phyloP scores from a whole-genome alignment of 2,113 vertebrate species.

The Sebastes schlegelii region DNA sequence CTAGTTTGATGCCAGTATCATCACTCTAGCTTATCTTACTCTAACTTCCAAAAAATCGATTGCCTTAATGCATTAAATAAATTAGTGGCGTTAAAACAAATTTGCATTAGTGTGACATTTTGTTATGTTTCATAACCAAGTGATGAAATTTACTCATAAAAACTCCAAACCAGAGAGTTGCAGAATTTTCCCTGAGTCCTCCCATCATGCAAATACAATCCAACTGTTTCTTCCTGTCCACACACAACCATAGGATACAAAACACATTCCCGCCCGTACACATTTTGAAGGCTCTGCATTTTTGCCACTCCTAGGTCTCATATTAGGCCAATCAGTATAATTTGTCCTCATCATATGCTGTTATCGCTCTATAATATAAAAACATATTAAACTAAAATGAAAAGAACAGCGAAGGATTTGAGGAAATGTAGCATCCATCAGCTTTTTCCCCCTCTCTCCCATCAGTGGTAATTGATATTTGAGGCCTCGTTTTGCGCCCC shows the following conservation, averaged over 20 bases:
- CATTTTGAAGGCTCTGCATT: constrained; percentile 30
- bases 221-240: neutral
- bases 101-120: neutral
- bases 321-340: constrained; percentile 51
- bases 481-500: constrained; percentile 71
- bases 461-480: constrained; percentile 82
- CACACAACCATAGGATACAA: neutral
- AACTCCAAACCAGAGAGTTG: neutral
- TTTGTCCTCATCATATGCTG: constrained; percentile 58
- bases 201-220: neutral
- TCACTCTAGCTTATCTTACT: too few species aligned
- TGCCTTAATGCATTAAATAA: too few species aligned
- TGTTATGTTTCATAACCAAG: neutral
- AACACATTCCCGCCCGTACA: neutral
- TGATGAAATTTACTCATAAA: neutral
- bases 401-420: constrained; percentile 69
- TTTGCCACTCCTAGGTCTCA: constrained; percentile 19
- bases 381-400: constrained; percentile 66
- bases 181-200: neutral
- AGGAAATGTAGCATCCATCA: constrained; percentile 75
- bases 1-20: too few species aligned
- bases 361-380: constrained; percentile 65
- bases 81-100: too few species aligned
- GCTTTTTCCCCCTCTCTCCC: constrained; percentile 54
- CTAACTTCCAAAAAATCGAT: too few species aligned